Evolutionary conservation across 2,888 invertebrate genomes (phyloP), one percentile per base, ranked within the genome.

Genomic region (Chrysotoxum bicinctum): DNA sequence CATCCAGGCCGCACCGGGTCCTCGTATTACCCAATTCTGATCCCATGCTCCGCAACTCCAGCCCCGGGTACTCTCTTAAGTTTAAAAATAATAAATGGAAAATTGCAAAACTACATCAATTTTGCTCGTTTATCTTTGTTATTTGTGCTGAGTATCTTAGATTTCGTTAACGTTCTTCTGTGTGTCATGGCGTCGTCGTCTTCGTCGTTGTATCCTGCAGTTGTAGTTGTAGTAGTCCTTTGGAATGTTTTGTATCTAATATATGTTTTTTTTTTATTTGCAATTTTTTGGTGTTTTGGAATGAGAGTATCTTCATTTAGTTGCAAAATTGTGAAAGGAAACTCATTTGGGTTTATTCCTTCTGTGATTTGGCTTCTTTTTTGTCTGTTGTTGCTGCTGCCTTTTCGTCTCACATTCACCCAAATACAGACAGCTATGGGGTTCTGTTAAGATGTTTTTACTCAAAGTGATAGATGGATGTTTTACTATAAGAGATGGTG

Each of bases 31-130:
- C 10, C 32, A 19, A 3, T 26, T n/a, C 54, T 32, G 32, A 56
- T 32, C 19, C 32, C 2, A 19, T 54, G 35, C 23, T 19, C 12
- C 19, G 50, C 8, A 12, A 12, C 35, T 73, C 35, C 19, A 54
- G 48, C 54, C 73, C 32, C 5, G 43, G 35, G 76, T 23, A 52
- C 16, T 16, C 23, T 40, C 48, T 74, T 72, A 56, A 85, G 84
- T 85, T 81, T 77, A 74, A 85, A 85, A 85, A 85, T 85, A 85
- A 85, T 85, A 85, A 85, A 85, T 85, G 81, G 85, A 85, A 85
- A 85, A 85, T 85, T 76, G 85, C 81, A 85, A 85, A 85, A 85
- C 85, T 85, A 85, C 85, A 85, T 85, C 81, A 85, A 85, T 85
- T 85, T 81, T 73, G 73, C 85, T 85, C 85, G 85, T 85, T 85